Base-by-base conservation (phyloP, 2,888 invertebrate species). In the Formica aserva region DNA sequence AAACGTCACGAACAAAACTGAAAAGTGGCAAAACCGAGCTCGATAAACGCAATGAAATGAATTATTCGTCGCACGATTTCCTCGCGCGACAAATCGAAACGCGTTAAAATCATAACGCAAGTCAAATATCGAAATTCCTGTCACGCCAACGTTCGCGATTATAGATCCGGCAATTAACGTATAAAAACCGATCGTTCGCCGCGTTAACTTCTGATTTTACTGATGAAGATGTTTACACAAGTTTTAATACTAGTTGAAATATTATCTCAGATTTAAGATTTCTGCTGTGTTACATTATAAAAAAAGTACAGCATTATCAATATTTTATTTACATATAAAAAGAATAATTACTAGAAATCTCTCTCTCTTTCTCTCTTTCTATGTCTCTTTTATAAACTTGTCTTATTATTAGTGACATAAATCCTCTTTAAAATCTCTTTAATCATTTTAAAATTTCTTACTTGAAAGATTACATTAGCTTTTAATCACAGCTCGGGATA, bases 51-150 rank as follows among this genome's bases (percentile, higher is more conserved):
- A 80, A 62, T 71, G 35, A 71, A 80, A 80, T 67, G 67, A 71
- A 71, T 80, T 71, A 80, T 62, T 80, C 78, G 78, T 80, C 45
- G 78, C 72, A 80, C 78, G 78, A 48, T 32, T 62, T 26, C 6
- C 6, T 60, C 72, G 45, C 45, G 72, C 13, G 35, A 80, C 72
- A 62, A 80, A 80, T 80, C 60, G 55, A n/a, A 67, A 78, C 32
- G 60, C 35, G 72, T 80, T 80, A 80, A 60, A 71, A 62, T 26
- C 35, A 72, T 80, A 80, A 80, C 26, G 26, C 45, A 62, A 80
- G 62, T 45, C 60, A 60, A 80, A 26, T 35, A 45, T 71, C 60
- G 60, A 80, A 80, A 80, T 48, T 80, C 35, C 60, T 71, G 60
- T 80, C 60, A 71, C 60, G 72, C 13, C 45, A 35, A 35, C 32